Percentiles rank a stretch among this genome's conserved stretches.
Conservation (phyloP, 2,113 vertebrate genomes). For the Thamnaconus septentrionalis region DNA sequence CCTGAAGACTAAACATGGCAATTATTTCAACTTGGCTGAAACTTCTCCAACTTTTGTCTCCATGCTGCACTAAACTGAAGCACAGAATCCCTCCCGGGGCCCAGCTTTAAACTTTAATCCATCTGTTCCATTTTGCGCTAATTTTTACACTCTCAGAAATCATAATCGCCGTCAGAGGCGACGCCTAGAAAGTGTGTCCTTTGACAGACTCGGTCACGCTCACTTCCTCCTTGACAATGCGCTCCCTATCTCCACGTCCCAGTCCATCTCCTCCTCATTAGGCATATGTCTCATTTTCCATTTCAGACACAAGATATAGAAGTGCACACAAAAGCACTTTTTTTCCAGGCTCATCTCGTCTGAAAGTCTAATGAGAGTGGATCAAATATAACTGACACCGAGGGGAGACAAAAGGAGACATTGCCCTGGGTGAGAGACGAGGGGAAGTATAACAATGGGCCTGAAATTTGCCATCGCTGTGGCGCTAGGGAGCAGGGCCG, state of each 20-base stretch:
- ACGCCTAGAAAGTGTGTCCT: conserved; percentile 55
- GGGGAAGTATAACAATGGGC: conserved; percentile 64
- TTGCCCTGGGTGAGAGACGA: conserved; percentile 57
- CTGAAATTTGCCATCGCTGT: conserved; percentile 54
- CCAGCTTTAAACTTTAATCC: conserved; percentile 55
- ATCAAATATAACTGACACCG: conserved; percentile 69
- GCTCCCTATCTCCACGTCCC: conserved; percentile 50
- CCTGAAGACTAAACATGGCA: not conserved
- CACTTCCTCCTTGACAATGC: conserved; percentile 31
- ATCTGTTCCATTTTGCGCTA: conserved; percentile 53
- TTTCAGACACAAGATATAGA: conserved; percentile 69
- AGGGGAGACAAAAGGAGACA: conserved; percentile 66
- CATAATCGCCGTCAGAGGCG: conserved; percentile 36
- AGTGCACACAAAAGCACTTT: conserved; percentile 75
- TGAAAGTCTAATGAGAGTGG: conserved; percentile 75
- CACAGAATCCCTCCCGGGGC: conserved; percentile 10
- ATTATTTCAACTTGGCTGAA: conserved; percentile 18
- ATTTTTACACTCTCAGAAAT: conserved; percentile 44
- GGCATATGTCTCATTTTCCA: conserved; percentile 78
- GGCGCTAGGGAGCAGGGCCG: conserved; percentile 47
- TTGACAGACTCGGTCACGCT: conserved; percentile 40
- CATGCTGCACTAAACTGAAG: conserved; percentile 39
- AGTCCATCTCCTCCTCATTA: conserved; percentile 71
- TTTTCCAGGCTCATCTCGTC: conserved; percentile 65
- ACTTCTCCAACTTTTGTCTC: conserved; percentile 18